These are phyloP conservation scores for Oriolus oriolus DNA, from an alignment of 2,113 vertebrate genomes.

Conservation along the genomic window DNA sequence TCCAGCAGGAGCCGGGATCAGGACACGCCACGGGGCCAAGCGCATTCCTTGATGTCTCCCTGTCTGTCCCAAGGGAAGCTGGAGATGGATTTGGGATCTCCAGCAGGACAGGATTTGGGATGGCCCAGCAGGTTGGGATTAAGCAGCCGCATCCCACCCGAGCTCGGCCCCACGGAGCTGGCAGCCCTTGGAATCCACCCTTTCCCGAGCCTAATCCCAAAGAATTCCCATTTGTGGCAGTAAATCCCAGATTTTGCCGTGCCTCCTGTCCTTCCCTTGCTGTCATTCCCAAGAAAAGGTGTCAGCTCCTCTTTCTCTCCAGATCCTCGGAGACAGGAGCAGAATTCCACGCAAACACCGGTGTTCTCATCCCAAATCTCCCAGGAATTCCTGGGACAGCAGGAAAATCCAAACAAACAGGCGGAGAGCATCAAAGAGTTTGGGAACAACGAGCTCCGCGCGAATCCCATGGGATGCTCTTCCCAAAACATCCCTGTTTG, in stretches of 20 bases:
- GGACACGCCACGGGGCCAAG: accelerated
- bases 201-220: not conserved
- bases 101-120: not conserved
- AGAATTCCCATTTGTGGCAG: not conserved
- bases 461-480: not conserved
- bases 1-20: not conserved
- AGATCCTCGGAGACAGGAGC: not conserved
- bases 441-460: not conserved
- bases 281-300: not conserved
- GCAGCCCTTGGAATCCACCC: not conserved
- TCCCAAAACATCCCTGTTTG: not conserved
- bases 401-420: not conserved
- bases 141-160: not conserved
- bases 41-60: not conserved
- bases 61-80: not conserved
- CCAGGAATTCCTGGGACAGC: not conserved
- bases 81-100: not conserved
- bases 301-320: not conserved
- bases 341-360: not conserved
- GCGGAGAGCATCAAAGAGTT: not conserved
- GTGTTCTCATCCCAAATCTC: not conserved
- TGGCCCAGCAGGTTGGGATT: not conserved
- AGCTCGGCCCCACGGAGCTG: not conserved
- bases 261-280: not conserved
- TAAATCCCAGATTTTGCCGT: not conserved